Percentiles rank a stretch among this genome's conserved stretches.
These are phyloP conservation scores for Hormaphis cornu DNA, from an alignment of 1,140 invertebrate genomes.

Conservation along the genomic window DNA sequence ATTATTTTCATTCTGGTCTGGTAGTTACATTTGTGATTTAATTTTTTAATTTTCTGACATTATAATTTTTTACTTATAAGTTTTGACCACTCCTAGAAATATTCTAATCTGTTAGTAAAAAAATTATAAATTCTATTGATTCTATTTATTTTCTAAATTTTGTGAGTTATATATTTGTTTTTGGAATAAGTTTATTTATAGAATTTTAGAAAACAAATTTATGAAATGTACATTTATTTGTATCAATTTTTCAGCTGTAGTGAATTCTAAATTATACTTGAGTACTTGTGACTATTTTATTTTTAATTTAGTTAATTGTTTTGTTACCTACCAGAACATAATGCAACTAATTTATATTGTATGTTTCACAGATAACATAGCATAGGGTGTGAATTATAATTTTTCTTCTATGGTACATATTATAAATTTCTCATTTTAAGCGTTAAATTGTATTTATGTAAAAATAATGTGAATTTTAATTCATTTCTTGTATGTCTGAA, in stretches of 20 bases:
- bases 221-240: neutral
- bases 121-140: slow-evolving; percentile 16
- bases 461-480: slow-evolving; percentile 24
- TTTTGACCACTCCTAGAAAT: no score
- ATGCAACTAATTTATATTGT: no score
- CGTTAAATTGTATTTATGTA: slow-evolving; percentile 13
- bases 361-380: neutral
- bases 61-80: neutral
- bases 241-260: no score
- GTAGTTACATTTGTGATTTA: neutral
- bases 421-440: neutral
- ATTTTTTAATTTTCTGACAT: neutral
- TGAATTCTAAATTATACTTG: no score
- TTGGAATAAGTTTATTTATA: neutral
- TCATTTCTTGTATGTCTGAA: slow-evolving; percentile 10
- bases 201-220: no score
- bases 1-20: slow-evolving; percentile 4
- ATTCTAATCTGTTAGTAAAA: no score
- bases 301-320: no score
- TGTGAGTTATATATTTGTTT: neutral
- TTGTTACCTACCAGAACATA: neutral
- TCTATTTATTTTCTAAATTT: slow-evolving; percentile 1
- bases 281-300: no score
- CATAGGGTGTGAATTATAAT: neutral
- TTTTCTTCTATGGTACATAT: neutral